Percentiles rank a stretch among this genome's conserved stretches.
Evolutionary conservation across 2,888 invertebrate species (phyloP).

Genomic region (Graphium colonna): DNA sequence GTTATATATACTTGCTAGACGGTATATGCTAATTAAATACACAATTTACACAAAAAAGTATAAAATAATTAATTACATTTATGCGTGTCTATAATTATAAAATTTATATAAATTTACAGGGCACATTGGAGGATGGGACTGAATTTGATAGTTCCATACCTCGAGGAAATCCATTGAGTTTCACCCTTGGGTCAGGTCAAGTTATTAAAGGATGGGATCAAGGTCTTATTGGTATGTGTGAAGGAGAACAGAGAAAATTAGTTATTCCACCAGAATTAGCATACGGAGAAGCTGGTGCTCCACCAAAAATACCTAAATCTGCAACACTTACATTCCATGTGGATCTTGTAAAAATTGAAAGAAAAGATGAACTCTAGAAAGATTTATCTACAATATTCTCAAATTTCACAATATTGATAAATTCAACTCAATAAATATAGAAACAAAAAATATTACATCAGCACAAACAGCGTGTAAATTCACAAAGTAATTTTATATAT

Average conservation of each 20-base stretch:
- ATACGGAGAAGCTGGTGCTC: slow-evolving; percentile 90
- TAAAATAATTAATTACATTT: no score
- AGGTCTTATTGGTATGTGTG: slow-evolving; percentile 93
- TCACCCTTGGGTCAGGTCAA: slow-evolving; percentile 90
- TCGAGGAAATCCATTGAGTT: slow-evolving; percentile 87
- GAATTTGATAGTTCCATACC: slow-evolving; percentile 92
- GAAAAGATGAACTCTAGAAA: slow-evolving; percentile 77
- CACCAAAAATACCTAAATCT: slow-evolving; percentile 90
- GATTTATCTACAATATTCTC: no score
- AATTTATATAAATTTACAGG: slow-evolving; percentile 73
- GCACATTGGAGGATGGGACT: slow-evolving; percentile 89
- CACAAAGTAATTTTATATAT: no score
- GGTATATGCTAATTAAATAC: no score
- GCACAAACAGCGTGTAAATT: no score
- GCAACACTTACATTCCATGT: slow-evolving; percentile 90
- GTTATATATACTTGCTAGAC: no score
- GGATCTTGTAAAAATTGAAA: slow-evolving; percentile 87
- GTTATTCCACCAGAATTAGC: slow-evolving; percentile 92
- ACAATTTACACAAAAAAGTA: no score
- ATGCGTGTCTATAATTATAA: not conserved
- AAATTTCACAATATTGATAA: no score
- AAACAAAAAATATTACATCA: no score
- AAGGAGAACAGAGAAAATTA: slow-evolving; percentile 91
- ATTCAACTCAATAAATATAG: no score
- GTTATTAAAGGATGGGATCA: slow-evolving; percentile 96